phyloP scores from a whole-genome alignment of 2,888 invertebrate genomes.

The Timema podura region DNA sequence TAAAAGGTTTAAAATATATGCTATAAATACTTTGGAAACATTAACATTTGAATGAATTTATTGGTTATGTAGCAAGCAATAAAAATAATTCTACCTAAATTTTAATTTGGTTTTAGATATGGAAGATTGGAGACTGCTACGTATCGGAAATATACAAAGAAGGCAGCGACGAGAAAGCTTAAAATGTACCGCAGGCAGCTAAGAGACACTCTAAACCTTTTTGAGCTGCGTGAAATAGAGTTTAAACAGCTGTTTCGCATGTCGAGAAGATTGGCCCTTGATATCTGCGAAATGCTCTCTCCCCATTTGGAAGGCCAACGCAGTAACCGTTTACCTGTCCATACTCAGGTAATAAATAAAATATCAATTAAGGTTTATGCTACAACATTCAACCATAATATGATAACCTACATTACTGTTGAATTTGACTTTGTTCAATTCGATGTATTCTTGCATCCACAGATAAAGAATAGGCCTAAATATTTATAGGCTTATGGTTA shows the following conservation, averaged over 20 bases:
- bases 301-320: not conserved
- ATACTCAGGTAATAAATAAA: conserved; percentile 6
- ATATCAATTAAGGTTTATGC: not conserved
- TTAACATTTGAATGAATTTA: too few relatives aligned
- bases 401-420: too few relatives aligned
- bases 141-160: not conserved
- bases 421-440: too few relatives aligned
- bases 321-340: not conserved
- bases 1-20: too few relatives aligned
- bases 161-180: not conserved
- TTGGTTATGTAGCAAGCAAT: too few relatives aligned
- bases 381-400: too few relatives aligned
- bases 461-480: too few relatives aligned
- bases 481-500: too few relatives aligned
- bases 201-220: not conserved
- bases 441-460: too few relatives aligned
- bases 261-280: not conserved
- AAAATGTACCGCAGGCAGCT: not conserved
- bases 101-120: not conserved
- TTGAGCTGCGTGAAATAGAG: not conserved
- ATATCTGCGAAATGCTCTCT: not conserved
- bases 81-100: too few relatives aligned
- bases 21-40: too few relatives aligned
- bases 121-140: conserved; percentile 4
- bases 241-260: not conserved